Evolutionary conservation across 53 echinoderm and acorn worm species (phyloP).

Genomic region (Holothuria scabra): DNA sequence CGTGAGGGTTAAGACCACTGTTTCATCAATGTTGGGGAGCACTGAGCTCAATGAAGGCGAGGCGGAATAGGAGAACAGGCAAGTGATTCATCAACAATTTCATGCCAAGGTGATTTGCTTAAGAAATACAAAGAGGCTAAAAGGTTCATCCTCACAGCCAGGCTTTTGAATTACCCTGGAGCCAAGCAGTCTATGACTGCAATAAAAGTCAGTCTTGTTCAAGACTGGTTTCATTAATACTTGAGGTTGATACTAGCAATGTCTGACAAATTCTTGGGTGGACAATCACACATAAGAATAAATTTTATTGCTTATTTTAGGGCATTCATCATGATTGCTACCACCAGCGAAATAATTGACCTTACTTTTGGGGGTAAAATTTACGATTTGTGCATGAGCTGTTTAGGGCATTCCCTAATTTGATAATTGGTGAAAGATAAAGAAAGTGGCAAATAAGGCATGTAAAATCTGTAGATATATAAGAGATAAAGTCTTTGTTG

Average conservation of each 20-base stretch:
- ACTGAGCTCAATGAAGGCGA: too few relatives aligned
- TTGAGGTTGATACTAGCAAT: too few relatives aligned
- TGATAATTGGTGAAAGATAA: background rate
- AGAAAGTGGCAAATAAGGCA: too few relatives aligned
- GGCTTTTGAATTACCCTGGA: slow-evolving; percentile 1
- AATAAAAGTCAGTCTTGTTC: slow-evolving; percentile 33
- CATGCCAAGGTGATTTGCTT: slow-evolving; percentile 1
- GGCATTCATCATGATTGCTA: background rate
- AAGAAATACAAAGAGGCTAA: background rate
- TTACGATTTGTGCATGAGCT: background rate
- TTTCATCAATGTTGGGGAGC: slow-evolving; percentile 1
- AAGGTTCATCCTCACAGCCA: background rate
- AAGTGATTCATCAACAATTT: slow-evolving; percentile 42
- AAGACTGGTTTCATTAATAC: background rate
- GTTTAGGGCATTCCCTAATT: background rate
- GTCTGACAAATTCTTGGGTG: too few relatives aligned
- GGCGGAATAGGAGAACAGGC: background rate
- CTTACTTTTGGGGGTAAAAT: background rate
- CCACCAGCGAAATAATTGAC: too few relatives aligned
- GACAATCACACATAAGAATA: background rate
- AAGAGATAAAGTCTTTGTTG: too few relatives aligned
- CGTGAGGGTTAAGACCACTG: slow-evolving; percentile 6
- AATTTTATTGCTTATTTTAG: slow-evolving; percentile 20
- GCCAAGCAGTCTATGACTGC: slow-evolving; percentile 19
- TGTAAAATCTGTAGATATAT: too few relatives aligned